Conservation (phyloP, 1,140 invertebrate species). For the Gyrodactylus salaris region DNA sequence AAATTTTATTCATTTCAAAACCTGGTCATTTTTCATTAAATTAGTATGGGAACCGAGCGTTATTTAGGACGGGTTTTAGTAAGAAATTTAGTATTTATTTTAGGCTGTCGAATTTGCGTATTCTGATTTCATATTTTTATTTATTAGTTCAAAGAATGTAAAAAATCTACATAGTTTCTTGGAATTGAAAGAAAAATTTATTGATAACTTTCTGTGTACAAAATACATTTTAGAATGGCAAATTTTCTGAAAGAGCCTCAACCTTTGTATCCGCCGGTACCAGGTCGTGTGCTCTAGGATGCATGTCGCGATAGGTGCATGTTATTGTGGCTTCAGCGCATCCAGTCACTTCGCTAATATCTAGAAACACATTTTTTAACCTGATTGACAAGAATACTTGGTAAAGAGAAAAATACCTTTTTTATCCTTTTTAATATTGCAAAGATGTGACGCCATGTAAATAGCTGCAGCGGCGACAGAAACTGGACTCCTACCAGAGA, state of each 20-base stretch:
- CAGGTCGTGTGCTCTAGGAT: not conserved
- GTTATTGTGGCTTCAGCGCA: not conserved
- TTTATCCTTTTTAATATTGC: slow-evolving; percentile 62
- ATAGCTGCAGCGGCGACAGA: slow-evolving; percentile 94
- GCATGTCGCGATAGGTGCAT: not conserved
- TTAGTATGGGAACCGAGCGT: too few species aligned
- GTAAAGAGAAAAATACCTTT: slow-evolving; percentile 25
- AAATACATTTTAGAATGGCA: too few species aligned
- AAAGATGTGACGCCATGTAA: slow-evolving; percentile 92
- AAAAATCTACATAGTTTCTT: too few species aligned
- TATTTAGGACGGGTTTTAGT: too few species aligned
- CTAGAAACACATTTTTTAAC: not conserved
- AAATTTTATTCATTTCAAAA: too few species aligned
- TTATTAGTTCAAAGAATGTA: too few species aligned
- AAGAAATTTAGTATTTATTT: too few species aligned
- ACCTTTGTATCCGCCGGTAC: not conserved
- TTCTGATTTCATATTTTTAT: too few species aligned
- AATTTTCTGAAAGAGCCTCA: not conserved
- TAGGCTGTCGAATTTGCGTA: too few species aligned
- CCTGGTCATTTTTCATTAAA: too few species aligned
- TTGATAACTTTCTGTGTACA: too few species aligned
- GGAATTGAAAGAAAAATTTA: too few species aligned
- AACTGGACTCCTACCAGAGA: slow-evolving; percentile 86
- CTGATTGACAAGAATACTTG: not conserved
- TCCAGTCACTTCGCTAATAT: slow-evolving; percentile 3